Percentiles rank a stretch among this genome's conserved stretches.
Evolutionary conservation across 2,797 vertebrate genomes (phyloP).

Genomic region (Vespertilio murinus): DNA sequence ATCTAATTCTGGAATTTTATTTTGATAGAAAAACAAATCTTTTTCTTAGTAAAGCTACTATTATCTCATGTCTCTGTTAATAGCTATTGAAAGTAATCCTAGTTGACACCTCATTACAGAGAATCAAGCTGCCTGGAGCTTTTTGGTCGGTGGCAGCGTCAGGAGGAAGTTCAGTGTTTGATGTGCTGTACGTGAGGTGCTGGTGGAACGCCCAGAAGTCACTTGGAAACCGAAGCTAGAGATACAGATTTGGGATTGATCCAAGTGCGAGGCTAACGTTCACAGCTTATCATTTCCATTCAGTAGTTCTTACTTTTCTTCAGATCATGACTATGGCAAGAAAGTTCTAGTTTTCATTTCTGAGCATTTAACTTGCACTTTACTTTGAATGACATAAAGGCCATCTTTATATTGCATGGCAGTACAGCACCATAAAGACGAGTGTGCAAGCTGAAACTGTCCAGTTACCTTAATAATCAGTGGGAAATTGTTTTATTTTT

Average conservation of each 20-base stretch:
- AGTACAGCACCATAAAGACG: background rate
- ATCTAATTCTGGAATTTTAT: slow-evolving; percentile 26
- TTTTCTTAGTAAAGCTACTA: background rate
- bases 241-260: background rate
- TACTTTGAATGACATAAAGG: background rate
- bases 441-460: background rate
- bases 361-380: background rate
- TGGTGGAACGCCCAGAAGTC: background rate
- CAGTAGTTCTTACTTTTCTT: slow-evolving; percentile 7
- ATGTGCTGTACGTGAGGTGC: background rate
- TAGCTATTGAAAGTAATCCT: background rate
- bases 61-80: slow-evolving; percentile 18
- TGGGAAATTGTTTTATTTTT: background rate
- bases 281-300: background rate
- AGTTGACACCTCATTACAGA: background rate
- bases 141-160: background rate
- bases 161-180: background rate
- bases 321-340: background rate
- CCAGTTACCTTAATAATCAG: background rate
- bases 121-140: background rate
- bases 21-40: slow-evolving; percentile 24
- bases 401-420: background rate
- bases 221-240: background rate
- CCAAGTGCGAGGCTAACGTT: background rate
- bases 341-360: slow-evolving; percentile 14